Base-by-base conservation (phyloP, 2,113 vertebrate species). In the Aldabrachelys gigantea region DNA sequence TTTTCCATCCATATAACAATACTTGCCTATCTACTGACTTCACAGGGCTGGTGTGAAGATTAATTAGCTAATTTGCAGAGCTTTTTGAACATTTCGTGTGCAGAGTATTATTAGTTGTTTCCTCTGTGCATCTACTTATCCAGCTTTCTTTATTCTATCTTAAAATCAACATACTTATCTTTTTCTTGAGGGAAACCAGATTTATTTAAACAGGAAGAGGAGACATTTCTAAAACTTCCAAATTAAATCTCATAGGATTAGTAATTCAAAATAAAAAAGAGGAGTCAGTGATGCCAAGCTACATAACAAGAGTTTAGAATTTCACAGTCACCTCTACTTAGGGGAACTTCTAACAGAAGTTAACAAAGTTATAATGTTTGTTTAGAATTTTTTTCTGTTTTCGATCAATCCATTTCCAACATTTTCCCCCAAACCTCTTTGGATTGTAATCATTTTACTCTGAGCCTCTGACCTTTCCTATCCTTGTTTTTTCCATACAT, bases 1-100 rank as follows among this genome's bases (percentile, higher is more conserved):
- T 57, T 87, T 92, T 88, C 91, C 22, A 2, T 86, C 92, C 91
- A 91, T 89, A 96, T 93, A 97, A 96, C 95, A 62, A 90, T 52
- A 47, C 88, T 95, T 94, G 91, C 91, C 95, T 96, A 1, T 52
- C 50, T 41, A 78, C 57, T 93, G 96, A 91, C 94, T 94, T 95
- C 62, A 93, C 85, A 88, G 79, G 88, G 84, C 80, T 90, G 92
- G 17, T 59, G 75, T 62, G 93, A 80, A 96, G 91, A 95, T 75
- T 96, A 96, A 95, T 81, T 62, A 95, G 72, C 35, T 81, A 88
- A n/a, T 94, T 92, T 79, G 88, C 25, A 88, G 82, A 76, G 85
- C 54, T 95, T 95, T 89, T 29, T 80, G 47, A 80, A 38, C n/a
- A 5, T 84, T 35, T 47, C 89, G 11, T 44, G 59, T 12, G 31